Percentiles rank a stretch among this genome's conserved stretches.
phyloP scores from a whole-genome alignment of 1,140 invertebrate genomes.

The Eumaeus atala region DNA sequence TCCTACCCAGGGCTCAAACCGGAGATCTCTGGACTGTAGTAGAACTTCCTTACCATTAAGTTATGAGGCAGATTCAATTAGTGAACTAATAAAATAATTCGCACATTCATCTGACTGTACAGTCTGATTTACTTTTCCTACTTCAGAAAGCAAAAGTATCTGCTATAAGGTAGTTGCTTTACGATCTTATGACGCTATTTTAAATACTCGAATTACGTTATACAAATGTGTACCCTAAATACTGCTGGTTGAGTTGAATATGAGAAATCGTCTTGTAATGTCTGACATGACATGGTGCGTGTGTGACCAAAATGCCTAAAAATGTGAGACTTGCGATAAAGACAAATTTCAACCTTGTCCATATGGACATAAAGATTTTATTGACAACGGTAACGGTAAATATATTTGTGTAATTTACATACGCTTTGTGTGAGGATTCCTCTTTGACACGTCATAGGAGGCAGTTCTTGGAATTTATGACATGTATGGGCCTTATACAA shows the following conservation, averaged over 20 bases:
- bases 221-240: slow-evolving; percentile 15
- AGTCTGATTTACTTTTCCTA: slow-evolving; percentile 24
- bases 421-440: slow-evolving; percentile 23
- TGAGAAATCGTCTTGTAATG: slow-evolving; percentile 10
- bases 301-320: slow-evolving; percentile 27
- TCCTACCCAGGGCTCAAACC: too few relatives aligned
- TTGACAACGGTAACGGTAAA: slow-evolving; percentile 2
- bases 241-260: slow-evolving; percentile 17
- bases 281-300: slow-evolving; percentile 25
- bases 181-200: slow-evolving; percentile 16
- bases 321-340: slow-evolving; percentile 8
- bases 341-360: slow-evolving; percentile 11
- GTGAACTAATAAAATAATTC: too few relatives aligned
- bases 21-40: too few relatives aligned
- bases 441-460: slow-evolving; percentile 24
- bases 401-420: slow-evolving; percentile 18
- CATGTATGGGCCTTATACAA: background rate
- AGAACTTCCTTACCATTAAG: too few relatives aligned
- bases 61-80: too few relatives aligned
- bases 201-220: background rate
- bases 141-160: slow-evolving; percentile 27
- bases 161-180: slow-evolving; percentile 24
- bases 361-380: background rate
- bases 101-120: background rate
- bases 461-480: slow-evolving; percentile 8